These are phyloP conservation scores for Cacatua alba DNA, from an alignment of 2,113 vertebrate genomes.

Conservation along the genomic window DNA sequence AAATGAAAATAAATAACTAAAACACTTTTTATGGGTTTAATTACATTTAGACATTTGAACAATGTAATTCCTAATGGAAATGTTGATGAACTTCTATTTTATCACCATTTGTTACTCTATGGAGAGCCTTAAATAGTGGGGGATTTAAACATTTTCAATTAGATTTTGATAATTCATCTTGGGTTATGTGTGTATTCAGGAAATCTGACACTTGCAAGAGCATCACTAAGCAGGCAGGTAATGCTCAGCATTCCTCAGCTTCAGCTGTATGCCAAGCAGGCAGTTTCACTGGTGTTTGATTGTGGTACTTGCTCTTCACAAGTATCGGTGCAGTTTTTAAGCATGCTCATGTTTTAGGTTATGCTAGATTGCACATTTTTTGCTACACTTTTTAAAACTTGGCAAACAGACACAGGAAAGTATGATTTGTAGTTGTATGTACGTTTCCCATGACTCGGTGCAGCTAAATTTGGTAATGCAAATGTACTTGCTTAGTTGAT, in stretches of 20 bases:
- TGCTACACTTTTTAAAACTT: neutral
- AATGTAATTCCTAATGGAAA: neutral
- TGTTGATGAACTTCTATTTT: neutral
- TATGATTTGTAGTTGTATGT: neutral
- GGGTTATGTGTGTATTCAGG: neutral
- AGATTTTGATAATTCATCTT: neutral
- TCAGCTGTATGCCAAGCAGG: neutral
- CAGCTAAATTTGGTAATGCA: neutral
- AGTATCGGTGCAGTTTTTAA: neutral
- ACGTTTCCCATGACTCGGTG: neutral
- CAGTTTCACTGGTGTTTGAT: neutral
- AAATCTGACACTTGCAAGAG: neutral
- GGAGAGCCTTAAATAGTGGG: neutral
- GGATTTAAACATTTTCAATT: neutral
- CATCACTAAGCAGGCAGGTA: neutral
- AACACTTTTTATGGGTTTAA: neutral
- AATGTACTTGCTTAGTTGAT: neutral
- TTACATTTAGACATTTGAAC: constrained; percentile 12
- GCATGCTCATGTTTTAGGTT: neutral
- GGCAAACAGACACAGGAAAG: neutral
- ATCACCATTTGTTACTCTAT: neutral
- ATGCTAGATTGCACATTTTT: neutral
- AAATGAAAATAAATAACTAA: constrained; percentile 14
- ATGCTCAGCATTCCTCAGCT: neutral
- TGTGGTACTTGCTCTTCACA: neutral